phyloP scores from a whole-genome alignment of 2,888 invertebrate species.

The Blomia tropicalis region DNA sequence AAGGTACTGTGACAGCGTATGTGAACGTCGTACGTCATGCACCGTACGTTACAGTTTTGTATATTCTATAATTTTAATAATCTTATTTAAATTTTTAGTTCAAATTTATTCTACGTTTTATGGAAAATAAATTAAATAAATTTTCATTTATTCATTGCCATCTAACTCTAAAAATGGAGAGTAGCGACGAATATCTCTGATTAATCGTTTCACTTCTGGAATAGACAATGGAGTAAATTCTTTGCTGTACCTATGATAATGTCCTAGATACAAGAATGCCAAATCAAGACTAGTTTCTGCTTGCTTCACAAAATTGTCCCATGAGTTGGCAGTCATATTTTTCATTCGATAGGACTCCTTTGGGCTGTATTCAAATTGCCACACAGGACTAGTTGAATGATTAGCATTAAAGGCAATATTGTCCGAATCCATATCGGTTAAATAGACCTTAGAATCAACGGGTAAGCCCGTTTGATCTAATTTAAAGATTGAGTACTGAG shows the following conservation, averaged over 20 bases:
- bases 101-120: no score
- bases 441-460: conserved; percentile 4
- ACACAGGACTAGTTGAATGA: neutral
- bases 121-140: no score
- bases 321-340: neutral
- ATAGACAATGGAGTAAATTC: no score
- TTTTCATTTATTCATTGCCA: no score
- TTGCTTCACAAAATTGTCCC: conserved; percentile 7
- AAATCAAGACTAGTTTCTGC: neutral
- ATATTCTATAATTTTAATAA: no score
- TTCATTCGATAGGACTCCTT: conserved; percentile 9
- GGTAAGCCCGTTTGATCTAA: neutral
- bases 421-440: neutral
- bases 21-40: no score
- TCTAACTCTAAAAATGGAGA: neutral
- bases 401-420: neutral
- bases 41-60: no score
- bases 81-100: no score
- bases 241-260: conserved; percentile 1
- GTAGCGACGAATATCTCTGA: no score
- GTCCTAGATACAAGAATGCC: neutral
- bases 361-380: neutral
- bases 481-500: conserved; percentile 13
- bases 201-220: no score
- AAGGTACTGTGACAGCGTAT: no score